A percentile compares a stretch with the other conserved stretches of the same genome.
Evolutionary conservation across 2,113 vertebrate species (phyloP).

Genomic region (Hydrochoerus hydrochaeris): DNA sequence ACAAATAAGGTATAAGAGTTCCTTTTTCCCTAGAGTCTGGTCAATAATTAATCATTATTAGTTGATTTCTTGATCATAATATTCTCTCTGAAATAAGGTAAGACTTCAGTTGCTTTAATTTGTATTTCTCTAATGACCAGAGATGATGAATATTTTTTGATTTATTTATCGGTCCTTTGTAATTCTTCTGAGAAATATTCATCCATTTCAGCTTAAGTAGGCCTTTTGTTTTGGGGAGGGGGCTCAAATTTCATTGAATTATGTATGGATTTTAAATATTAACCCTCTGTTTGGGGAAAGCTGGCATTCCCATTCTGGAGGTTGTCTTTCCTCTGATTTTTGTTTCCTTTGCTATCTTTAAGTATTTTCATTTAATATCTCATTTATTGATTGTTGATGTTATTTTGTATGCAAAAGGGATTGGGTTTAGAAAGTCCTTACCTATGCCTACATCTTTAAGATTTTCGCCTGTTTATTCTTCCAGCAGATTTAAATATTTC

Average conservation of each 20-base stretch:
- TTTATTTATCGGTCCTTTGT: neutral
- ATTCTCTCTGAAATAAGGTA: neutral
- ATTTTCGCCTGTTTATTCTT: neutral
- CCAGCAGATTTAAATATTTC: neutral
- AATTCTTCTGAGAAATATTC: neutral
- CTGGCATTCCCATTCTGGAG: neutral
- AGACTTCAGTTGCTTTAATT: neutral
- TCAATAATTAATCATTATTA: neutral
- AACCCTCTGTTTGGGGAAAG: neutral
- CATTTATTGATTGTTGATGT: neutral
- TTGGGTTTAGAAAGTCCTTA: neutral
- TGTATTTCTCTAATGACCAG: neutral
- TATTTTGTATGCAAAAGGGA: neutral
- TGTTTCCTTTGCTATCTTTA: neutral
- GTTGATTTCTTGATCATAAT: neutral
- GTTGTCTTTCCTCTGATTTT: neutral
- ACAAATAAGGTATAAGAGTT: neutral
- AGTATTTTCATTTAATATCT: neutral
- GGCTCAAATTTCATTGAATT: neutral
- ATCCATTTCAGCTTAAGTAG: neutral
- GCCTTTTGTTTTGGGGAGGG: no score
- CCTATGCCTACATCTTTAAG: neutral
- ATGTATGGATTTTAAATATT: neutral
- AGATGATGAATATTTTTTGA: neutral
- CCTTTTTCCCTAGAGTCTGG: neutral